Evolutionary conservation across 2,797 vertebrate species (phyloP).

Genomic region (Helostoma temminkii): DNA sequence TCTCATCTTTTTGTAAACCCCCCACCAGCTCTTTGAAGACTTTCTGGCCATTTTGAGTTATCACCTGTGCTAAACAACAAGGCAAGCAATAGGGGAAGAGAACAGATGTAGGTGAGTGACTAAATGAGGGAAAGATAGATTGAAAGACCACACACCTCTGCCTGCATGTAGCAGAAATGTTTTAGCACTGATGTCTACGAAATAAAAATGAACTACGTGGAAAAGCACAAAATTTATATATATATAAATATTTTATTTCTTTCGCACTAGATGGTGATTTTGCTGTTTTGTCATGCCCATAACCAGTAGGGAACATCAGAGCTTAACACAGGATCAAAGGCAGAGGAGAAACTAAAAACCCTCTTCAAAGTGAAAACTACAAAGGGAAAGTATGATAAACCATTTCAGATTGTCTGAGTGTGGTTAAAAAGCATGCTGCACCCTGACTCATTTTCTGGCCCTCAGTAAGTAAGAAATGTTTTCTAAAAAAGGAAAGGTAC

Average conservation of each 20-base stretch:
- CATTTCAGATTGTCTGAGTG: conserved; percentile 69
- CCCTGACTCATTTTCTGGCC: conserved; percentile 77
- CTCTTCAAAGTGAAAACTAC: conserved; percentile 77
- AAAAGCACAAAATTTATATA: conserved; percentile 2
- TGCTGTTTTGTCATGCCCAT: conserved; percentile 41
- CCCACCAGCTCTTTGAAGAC: conserved; percentile 74
- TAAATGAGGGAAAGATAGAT: conserved; percentile 20
- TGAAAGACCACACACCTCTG: conserved; percentile 70
- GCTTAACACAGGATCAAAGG: conserved; percentile 68
- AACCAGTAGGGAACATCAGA: conserved; percentile 66
- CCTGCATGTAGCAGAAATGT: neutral
- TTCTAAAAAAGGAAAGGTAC: conserved; percentile 82
- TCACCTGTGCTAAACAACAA: conserved; percentile 58
- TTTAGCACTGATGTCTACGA: neutral
- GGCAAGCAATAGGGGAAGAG: conserved; percentile 58
- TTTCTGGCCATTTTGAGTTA: conserved; percentile 34
- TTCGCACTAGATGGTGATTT: conserved; percentile 34
- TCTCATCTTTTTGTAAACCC: conserved; percentile 41
- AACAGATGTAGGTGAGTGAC: conserved; percentile 38
- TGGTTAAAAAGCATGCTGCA: conserved; percentile 58
- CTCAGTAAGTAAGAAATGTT: conserved; percentile 64
- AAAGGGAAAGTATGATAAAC: conserved; percentile 75
- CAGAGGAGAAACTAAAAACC: conserved; percentile 58
- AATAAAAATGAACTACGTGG: neutral
- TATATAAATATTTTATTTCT: conserved; percentile 12